Base-by-base conservation (phyloP, 2,888 invertebrate species). In the Muschampia staudingeri region DNA sequence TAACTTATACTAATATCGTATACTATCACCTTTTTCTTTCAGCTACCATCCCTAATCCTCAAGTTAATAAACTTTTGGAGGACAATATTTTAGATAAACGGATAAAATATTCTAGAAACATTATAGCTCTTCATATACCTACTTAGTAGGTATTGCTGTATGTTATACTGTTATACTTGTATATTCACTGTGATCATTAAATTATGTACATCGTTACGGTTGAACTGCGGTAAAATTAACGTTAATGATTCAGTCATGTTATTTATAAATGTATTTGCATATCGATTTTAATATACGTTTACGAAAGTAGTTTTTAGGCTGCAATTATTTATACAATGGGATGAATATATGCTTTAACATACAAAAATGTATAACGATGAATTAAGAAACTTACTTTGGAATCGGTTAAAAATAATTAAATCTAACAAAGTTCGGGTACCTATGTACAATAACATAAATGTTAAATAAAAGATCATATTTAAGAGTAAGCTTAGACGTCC, bases 41-140 rank as follows among this genome's bases (percentile, higher is more conserved):
- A 52, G 52, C n/a, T n/a, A n/a, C n/a, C 52, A 52, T n/a, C 52
- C 52, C 52, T 52, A n/a, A 52, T 52, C n/a, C 52, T 52, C 52
- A 52, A 52, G 7, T 52, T 52, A 52, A 52, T 52, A 52, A 52
- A 52, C 52, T 52, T 52, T 52, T 52, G n/a, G n/a, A 52, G 52
- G 52, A 52, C 52, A 52, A 9, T 52, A 52, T 52, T 8, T 52
- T 52, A 52, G n/a, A n/a, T n/a, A n/a, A 52, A 52, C 52, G 52
- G 52, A 52, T 52, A 52, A 52, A 52, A 52, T 52, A 52, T 52
- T 52, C n/a, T 52, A 2, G 5, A 52, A n/a, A n/a, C n/a, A 52
- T n/a, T 7, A 52, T 52, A n/a, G 6, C 5, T 52, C 7, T n/a
- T 8, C 52, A 14, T 16, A 48, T n/a, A 52, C 3, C 7, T 40